Percentiles rank a stretch among this genome's conserved stretches.
Evolutionary conservation across 2,797 vertebrate genomes (phyloP).

Genomic region (Sebastes miniatus): DNA sequence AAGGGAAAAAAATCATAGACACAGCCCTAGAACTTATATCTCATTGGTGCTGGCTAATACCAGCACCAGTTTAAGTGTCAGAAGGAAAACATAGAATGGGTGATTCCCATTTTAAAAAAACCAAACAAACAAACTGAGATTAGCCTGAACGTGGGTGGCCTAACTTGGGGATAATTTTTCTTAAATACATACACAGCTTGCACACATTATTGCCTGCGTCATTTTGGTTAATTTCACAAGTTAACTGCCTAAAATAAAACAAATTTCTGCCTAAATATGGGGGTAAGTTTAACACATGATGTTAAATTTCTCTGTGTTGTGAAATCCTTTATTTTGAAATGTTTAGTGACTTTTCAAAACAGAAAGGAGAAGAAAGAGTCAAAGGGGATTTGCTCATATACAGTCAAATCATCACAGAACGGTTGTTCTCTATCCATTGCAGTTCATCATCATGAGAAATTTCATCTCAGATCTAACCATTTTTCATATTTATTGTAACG

Average conservation of each 20-base stretch:
- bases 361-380: not conserved
- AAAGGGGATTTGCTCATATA: not conserved
- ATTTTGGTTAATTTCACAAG: not conserved
- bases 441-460: not conserved
- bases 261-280: not conserved
- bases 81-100: too few relatives aligned
- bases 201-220: not conserved
- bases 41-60: not conserved
- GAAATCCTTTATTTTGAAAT: not conserved
- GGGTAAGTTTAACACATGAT: not conserved
- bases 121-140: not conserved
- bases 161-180: not conserved
- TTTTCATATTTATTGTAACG: conserved; percentile 2
- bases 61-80: not conserved
- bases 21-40: not conserved
- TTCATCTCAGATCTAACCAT: not conserved
- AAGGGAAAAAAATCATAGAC: not conserved
- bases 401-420: not conserved
- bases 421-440: not conserved
- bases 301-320: not conserved
- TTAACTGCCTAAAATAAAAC: not conserved
- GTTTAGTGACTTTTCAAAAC: not conserved
- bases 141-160: not conserved
- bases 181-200: not conserved
- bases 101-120: too few relatives aligned